These are phyloP conservation scores for Lamprotornis superbus DNA, from an alignment of 2,113 vertebrate species.

Conservation along the genomic window DNA sequence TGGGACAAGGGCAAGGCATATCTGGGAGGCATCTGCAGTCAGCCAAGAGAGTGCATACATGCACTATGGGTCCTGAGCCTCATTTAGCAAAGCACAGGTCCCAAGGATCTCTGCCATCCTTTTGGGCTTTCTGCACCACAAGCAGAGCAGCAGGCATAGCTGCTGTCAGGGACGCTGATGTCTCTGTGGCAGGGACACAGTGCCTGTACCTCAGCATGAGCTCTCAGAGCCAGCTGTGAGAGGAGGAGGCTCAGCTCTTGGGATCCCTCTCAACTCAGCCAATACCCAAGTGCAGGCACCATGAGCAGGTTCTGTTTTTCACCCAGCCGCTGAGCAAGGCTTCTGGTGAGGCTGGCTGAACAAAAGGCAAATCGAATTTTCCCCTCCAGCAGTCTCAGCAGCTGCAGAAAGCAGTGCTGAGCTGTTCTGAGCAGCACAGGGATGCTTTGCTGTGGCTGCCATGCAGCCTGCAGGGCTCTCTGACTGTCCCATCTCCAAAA, in stretches of 20 bases:
- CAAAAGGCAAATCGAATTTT: conserved; percentile 50
- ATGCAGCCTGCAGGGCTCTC: neutral
- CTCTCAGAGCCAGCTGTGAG: neutral
- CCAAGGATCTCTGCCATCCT: neutral
- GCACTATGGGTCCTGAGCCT: neutral
- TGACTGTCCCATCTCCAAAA: neutral
- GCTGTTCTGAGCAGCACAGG: neutral
- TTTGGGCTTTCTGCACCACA: neutral
- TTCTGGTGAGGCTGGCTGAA: neutral
- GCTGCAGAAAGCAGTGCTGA: neutral
- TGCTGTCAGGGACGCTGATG: neutral
- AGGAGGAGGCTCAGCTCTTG: neutral
- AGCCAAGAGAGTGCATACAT: neutral
- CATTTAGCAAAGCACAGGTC: neutral
- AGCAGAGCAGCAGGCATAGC: neutral
- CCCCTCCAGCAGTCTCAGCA: neutral
- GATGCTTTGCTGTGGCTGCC: neutral
- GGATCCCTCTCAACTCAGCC: neutral
- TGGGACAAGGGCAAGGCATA: rapidly evolving
- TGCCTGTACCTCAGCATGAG: neutral
- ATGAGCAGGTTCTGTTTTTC: neutral
- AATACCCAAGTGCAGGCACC: neutral
- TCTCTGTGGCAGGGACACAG: neutral
- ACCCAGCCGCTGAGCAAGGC: neutral
- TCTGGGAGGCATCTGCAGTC: neutral